phyloP scores from a whole-genome alignment of 2,113 vertebrate genomes.

The Oenanthe oenanthe region DNA sequence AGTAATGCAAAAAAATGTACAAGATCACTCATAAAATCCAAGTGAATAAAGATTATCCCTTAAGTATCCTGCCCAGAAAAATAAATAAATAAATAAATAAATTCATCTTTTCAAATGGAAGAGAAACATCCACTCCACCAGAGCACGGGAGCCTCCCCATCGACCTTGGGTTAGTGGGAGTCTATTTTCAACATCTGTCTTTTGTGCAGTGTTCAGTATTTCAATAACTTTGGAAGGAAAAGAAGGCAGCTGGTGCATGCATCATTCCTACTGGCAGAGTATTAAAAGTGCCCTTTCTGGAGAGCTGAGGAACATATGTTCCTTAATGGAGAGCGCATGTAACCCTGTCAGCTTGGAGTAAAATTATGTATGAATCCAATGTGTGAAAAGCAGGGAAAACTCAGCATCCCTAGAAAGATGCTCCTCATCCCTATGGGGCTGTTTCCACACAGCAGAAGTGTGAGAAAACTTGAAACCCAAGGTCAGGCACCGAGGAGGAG shows the following conservation, averaged over 20 bases:
- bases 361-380: neutral
- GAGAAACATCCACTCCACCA: neutral
- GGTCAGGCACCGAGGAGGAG: neutral
- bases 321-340: neutral
- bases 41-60: neutral
- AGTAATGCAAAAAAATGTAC: neutral
- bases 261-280: neutral
- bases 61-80: neutral
- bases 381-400: neutral
- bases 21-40: neutral
- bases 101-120: neutral
- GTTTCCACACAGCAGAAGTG: neutral
- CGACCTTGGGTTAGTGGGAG: neutral
- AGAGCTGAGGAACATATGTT: conserved; percentile 22
- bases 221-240: conserved; percentile 29
- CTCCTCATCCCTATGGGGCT: accelerated
- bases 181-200: conserved; percentile 15
- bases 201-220: neutral
- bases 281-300: conserved; percentile 8
- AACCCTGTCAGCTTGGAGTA: conserved; percentile 4
- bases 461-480: neutral
- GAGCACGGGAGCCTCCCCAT: neutral
- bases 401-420: neutral
- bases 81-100: too few relatives aligned
- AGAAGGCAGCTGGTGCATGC: conserved; percentile 35